phyloP scores from a whole-genome alignment of 2,797 vertebrate genomes.

The Apogon hyalosoma region DNA sequence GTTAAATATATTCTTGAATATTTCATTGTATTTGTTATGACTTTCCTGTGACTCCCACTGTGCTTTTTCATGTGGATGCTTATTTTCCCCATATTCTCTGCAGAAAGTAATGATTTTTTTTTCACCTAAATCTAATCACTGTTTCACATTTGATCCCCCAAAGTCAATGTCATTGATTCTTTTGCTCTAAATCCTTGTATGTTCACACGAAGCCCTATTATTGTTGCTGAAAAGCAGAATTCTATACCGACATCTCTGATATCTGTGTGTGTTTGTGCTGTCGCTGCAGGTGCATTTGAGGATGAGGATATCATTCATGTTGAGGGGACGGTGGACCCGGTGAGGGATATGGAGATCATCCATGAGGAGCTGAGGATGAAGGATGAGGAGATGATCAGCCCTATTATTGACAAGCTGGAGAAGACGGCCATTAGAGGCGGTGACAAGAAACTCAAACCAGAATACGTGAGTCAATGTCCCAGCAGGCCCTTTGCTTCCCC shows the following conservation, averaged over 20 bases:
- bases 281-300: slow-evolving; percentile 91
- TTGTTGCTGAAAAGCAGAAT: slow-evolving; percentile 13
- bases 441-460: slow-evolving; percentile 95
- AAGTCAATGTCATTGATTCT: slow-evolving; percentile 71
- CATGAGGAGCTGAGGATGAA: slow-evolving; percentile 94
- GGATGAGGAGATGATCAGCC: slow-evolving; percentile 92
- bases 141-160: slow-evolving; percentile 50
- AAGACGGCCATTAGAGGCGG: slow-evolving; percentile 93
- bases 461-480: slow-evolving; percentile 93
- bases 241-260: slow-evolving; percentile 7
- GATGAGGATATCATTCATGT: slow-evolving; percentile 98
- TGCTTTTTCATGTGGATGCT: slow-evolving; percentile 54
- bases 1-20: slow-evolving; percentile 41
- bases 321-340: slow-evolving; percentile 94
- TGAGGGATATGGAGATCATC: slow-evolving; percentile 88
- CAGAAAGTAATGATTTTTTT: slow-evolving; percentile 59
- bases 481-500: slow-evolving; percentile 75
- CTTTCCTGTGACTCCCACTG: slow-evolving; percentile 48
- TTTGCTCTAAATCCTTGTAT: slow-evolving; percentile 20
- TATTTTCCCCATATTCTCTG: slow-evolving; percentile 61
- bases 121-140: slow-evolving; percentile 53
- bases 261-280: slow-evolving; percentile 46
- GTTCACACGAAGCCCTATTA: slow-evolving; percentile 28
- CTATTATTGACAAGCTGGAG: slow-evolving; percentile 96
- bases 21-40: slow-evolving; percentile 61